Conservation (phyloP, 2,888 invertebrate species). For the Erebia palarica region DNA sequence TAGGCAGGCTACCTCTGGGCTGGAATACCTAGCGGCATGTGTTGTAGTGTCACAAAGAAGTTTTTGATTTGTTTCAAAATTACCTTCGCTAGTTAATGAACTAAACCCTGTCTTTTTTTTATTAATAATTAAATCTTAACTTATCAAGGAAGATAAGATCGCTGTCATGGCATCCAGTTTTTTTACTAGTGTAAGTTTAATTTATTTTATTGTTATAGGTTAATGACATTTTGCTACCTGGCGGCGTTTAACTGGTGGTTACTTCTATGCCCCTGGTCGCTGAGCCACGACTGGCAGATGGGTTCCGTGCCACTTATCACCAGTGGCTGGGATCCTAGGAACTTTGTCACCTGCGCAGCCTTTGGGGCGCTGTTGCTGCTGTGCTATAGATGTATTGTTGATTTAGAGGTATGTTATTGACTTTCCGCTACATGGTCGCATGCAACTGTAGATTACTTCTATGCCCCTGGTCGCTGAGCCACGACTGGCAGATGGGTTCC, state of each 20-base stretch:
- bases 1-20: no score
- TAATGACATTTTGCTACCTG: slow-evolving; percentile 91
- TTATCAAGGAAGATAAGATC: no score
- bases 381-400: slow-evolving; percentile 84
- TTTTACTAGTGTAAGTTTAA: background rate
- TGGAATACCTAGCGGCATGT: no score
- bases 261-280: slow-evolving; percentile 87
- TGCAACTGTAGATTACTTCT: slow-evolving; percentile 92
- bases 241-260: slow-evolving; percentile 93
- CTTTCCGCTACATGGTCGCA: slow-evolving; percentile 71
- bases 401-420: slow-evolving; percentile 84
- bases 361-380: slow-evolving; percentile 85
- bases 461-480: slow-evolving; percentile 89
- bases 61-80: no score
- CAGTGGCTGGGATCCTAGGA: slow-evolving; percentile 85
- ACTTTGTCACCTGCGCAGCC: slow-evolving; percentile 87
- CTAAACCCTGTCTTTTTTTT: no score
- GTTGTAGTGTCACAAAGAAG: no score
- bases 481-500: slow-evolving; percentile 96
- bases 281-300: slow-evolving; percentile 96
- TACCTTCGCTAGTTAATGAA: no score
- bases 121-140: no score
- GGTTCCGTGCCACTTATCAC: slow-evolving; percentile 91
- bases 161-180: no score
- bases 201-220: slow-evolving; percentile 66